Percentiles rank a stretch among this genome's conserved stretches.
phyloP scores from a whole-genome alignment of 2,888 invertebrate genomes.

The Smittia aterrima region DNA sequence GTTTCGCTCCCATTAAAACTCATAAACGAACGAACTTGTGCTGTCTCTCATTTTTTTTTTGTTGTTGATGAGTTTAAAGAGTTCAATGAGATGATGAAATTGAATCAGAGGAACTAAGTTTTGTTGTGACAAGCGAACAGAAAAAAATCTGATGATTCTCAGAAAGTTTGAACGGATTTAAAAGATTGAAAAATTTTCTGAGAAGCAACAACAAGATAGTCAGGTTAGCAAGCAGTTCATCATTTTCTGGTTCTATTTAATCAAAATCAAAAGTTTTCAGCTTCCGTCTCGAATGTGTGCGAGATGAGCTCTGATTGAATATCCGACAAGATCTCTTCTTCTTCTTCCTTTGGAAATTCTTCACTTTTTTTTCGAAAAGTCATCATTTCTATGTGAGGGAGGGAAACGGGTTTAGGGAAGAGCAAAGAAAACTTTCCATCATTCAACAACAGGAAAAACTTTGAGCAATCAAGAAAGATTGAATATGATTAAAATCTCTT shows the following conservation, averaged over 20 bases:
- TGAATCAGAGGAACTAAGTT: too few species aligned
- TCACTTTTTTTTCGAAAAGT: not conserved
- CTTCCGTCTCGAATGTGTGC: not conserved
- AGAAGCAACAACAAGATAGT: too few species aligned
- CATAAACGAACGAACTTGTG: too few species aligned
- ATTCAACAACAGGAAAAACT: constrained; percentile 18
- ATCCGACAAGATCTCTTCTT: not conserved
- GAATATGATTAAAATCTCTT: constrained; percentile 34
- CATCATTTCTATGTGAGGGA: not conserved
- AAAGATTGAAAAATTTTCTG: too few species aligned
- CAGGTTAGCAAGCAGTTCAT: too few species aligned
- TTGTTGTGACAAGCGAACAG: too few species aligned
- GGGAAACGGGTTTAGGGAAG: not conserved
- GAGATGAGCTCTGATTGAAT: not conserved
- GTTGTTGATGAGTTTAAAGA: too few species aligned
- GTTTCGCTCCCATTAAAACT: not conserved
- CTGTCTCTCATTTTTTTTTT: too few species aligned
- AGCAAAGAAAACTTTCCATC: constrained; percentile 5
- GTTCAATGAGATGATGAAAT: too few species aligned
- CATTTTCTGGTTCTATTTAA: not conserved
- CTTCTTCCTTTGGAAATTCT: not conserved
- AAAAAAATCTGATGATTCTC: too few species aligned
- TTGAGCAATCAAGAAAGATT: constrained; percentile 37
- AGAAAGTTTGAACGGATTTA: too few species aligned
- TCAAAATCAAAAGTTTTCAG: not conserved